Evolutionary conservation across 2,888 invertebrate genomes (phyloP).

Genomic region (Nymphalis polychloros): DNA sequence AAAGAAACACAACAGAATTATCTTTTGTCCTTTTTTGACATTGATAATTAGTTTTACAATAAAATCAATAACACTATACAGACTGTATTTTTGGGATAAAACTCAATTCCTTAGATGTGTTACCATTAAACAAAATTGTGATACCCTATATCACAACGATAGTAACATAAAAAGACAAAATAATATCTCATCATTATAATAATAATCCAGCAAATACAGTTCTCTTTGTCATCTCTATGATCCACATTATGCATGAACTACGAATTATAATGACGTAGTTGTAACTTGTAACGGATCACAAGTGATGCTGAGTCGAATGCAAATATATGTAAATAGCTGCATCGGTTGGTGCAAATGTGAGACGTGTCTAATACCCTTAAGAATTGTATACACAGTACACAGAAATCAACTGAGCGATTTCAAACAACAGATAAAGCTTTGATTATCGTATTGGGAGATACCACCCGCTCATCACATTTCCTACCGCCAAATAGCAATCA

Average conservation of each 20-base stretch:
- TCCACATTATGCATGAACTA: slow-evolving; percentile 21
- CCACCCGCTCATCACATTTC: too few species aligned
- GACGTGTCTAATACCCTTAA: slow-evolving; percentile 25
- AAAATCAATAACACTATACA: too few species aligned
- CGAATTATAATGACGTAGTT: slow-evolving; percentile 28
- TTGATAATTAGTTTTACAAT: too few species aligned
- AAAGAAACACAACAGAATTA: too few species aligned
- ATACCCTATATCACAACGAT: too few species aligned
- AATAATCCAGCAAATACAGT: background rate
- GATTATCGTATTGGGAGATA: too few species aligned
- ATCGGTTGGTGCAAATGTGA: slow-evolving; percentile 28
- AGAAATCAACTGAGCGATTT: background rate
- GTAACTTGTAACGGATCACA: slow-evolving; percentile 28
- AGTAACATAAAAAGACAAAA: background rate
- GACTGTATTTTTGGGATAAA: too few species aligned
- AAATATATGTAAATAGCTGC: slow-evolving; percentile 40
- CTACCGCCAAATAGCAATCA: too few species aligned
- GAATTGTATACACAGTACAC: background rate
- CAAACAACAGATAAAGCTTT: too few species aligned
- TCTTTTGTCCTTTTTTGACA: too few species aligned
- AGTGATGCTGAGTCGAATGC: slow-evolving; percentile 32
- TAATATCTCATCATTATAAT: background rate
- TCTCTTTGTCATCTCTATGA: background rate
- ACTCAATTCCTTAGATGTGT: too few species aligned
- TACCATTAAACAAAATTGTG: too few species aligned